Evolutionary conservation across 2,797 vertebrate species (phyloP), one percentile per base, ranked within the genome.

Genomic region (Botia kubotai): DNA sequence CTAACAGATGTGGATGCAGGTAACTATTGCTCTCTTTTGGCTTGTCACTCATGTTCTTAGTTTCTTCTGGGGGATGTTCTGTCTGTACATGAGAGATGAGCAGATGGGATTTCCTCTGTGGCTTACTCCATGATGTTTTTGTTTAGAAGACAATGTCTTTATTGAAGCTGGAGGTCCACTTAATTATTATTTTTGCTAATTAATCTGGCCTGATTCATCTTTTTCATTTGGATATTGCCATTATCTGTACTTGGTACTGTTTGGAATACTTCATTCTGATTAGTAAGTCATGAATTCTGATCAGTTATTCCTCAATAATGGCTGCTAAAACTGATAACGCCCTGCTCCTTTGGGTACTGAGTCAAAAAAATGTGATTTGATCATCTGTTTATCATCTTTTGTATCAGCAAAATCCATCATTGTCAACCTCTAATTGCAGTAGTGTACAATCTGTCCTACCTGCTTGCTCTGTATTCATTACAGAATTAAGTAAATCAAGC

Each of bases 1-100:
- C 89, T 96, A 98, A 96, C 97, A 95, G 97, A 99, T 95, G 95
- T 97, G 96, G 97, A 99, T 82, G 97, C 97, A 99, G 97, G 97
- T 99, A 98, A 98, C 93, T 94, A 94, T 94, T 82, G 80, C 91
- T 79, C 65, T 77, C 67, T 83, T 72, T 62, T 73, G 29, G 60
- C 63, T 77, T 80, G 39, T 46, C 43, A 46, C 43, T 46, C 43
- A 46, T 11, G 11, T 46, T 46, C 43, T 46, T 8, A 67, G 48
- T 21, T 8, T 71, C 21, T 52, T 72, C 17, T 71, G 63, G 62
- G 77, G 80, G 17, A 48, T 6, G 0, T 21, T 43, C 21, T 53
- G 60, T 62, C 16, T 3, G 46, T 16, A 48, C 29, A 58, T 68
- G 36, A 26, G 73, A 79, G 70, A n/a, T 55, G 39, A 72, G 74